Evolutionary conservation across 2,888 invertebrate species (phyloP), one percentile per base, ranked within the genome.

Genomic region (Tillus elongatus): DNA sequence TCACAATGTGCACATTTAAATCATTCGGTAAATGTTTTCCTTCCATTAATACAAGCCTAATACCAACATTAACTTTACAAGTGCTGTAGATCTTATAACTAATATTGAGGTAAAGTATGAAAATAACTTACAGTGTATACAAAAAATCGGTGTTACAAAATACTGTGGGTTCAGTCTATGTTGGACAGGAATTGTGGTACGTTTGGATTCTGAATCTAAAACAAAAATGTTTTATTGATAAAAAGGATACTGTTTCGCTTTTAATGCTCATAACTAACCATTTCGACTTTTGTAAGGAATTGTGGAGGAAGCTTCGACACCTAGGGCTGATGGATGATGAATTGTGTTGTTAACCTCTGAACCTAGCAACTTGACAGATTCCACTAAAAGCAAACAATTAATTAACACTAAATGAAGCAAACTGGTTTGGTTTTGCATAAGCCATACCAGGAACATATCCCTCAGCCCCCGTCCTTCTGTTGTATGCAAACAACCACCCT

Each of bases 71-170:
- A n/a, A n/a, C n/a, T n/a, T n/a, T n/a, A n/a, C n/a, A n/a, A n/a
- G n/a, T n/a, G n/a, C n/a, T n/a, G n/a, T n/a, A n/a, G n/a, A n/a
- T n/a, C n/a, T n/a, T n/a, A n/a, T n/a, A n/a, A n/a, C n/a, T n/a
- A n/a, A n/a, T n/a, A n/a, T n/a, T n/a, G n/a, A n/a, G n/a, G n/a
- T n/a, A n/a, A n/a, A n/a, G n/a, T n/a, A n/a, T n/a, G n/a, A n/a
- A n/a, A n/a, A n/a, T n/a, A n/a, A 73, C 73, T 72, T 61, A 73
- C 73, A 73, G 51, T 71, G 71, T 46, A 59, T 60, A 55, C 73
- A 73, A 33, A 73, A 57, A 49, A 73, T 62, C 40, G 73, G 73
- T 40, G 67, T 71, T 50, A 71, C 53, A 54, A 72, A 68, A 57
- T 67, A 71, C 24, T 19, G 24, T 8, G 6, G 24, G 6, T 8